These are phyloP conservation scores for Neostethus bicornis DNA, from an alignment of 2,797 vertebrate genomes.

Conservation along the genomic window DNA sequence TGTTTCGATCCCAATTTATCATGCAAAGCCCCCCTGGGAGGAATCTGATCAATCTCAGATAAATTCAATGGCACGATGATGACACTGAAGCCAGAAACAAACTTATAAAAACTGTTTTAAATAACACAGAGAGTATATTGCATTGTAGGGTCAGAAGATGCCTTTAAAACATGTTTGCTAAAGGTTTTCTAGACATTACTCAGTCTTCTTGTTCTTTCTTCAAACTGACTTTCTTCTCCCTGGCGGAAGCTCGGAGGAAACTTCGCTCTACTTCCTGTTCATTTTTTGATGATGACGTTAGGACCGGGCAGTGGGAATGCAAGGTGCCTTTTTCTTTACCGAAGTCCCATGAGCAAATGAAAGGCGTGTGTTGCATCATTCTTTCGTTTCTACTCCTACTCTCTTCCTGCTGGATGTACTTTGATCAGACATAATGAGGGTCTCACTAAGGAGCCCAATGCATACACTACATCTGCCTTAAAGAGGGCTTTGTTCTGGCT, in stretches of 20 bases:
- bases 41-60: slow-evolving; percentile 11
- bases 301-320: slow-evolving; percentile 6
- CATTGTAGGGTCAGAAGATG: background rate
- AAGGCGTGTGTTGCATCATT: slow-evolving; percentile 52
- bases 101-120: background rate
- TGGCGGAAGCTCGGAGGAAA: too few relatives aligned
- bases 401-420: slow-evolving; percentile 43
- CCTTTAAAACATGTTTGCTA: slow-evolving; percentile 2
- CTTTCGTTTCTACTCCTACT: slow-evolving; percentile 42
- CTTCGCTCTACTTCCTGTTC: too few relatives aligned
- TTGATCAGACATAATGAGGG: slow-evolving; percentile 61
- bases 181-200: background rate
- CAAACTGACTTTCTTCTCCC: background rate
- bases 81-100: background rate
- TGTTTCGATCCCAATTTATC: slow-evolving; percentile 7
- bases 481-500: slow-evolving; percentile 61
- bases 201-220: background rate
- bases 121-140: slow-evolving; percentile 6
- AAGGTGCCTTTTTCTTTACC: slow-evolving; percentile 28
- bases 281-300: slow-evolving; percentile 42
- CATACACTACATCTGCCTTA: slow-evolving; percentile 34
- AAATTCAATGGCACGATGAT: background rate
- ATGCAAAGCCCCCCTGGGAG: background rate
- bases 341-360: slow-evolving; percentile 43
- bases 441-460: slow-evolving; percentile 35